Evolutionary conservation across 2,888 invertebrate species (phyloP).

Genomic region (Dynastes hyllus): DNA sequence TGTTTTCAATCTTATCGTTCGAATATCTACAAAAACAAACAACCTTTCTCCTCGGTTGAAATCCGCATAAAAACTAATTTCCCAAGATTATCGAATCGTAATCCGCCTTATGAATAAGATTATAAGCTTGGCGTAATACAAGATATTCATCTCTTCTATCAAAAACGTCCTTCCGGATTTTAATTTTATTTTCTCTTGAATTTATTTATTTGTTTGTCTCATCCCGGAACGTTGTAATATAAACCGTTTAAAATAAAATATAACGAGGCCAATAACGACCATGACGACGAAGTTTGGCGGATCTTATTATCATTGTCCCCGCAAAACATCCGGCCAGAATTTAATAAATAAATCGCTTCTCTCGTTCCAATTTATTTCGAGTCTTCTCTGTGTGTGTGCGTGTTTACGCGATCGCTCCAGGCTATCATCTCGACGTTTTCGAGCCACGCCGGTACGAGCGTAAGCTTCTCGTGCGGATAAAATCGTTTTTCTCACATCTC

Average conservation of each 20-base stretch:
- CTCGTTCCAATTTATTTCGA: conserved; percentile 5
- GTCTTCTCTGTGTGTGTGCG: not conserved
- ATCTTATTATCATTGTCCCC: conserved; percentile 12
- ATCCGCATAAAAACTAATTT: conserved; percentile 5
- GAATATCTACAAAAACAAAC: not conserved
- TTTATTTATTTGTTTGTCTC: conserved; percentile 9
- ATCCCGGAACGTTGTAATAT: not conserved
- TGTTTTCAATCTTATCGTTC: too few species aligned
- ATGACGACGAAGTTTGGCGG: not conserved
- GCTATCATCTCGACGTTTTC: not conserved
- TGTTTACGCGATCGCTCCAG: not conserved
- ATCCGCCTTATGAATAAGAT: conserved; percentile 6
- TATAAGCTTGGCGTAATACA: not conserved
- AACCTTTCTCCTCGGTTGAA: not conserved
- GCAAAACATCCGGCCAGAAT: conserved; percentile 2
- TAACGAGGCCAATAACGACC: conserved; percentile 4
- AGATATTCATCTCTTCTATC: not conserved
- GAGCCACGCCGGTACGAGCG: not conserved
- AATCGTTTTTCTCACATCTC: not conserved
- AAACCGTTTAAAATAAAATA: conserved; percentile 20
- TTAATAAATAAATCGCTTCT: conserved; percentile 5
- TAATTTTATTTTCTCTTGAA: conserved; percentile 1
- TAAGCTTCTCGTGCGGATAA: not conserved
- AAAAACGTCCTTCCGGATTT: not conserved
- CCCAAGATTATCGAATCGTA: not conserved